A percentile compares a stretch with the other conserved stretches of the same genome.
These are phyloP conservation scores for Hepsetus odoe DNA, from an alignment of 2,113 vertebrate species.

Conservation along the genomic window DNA sequence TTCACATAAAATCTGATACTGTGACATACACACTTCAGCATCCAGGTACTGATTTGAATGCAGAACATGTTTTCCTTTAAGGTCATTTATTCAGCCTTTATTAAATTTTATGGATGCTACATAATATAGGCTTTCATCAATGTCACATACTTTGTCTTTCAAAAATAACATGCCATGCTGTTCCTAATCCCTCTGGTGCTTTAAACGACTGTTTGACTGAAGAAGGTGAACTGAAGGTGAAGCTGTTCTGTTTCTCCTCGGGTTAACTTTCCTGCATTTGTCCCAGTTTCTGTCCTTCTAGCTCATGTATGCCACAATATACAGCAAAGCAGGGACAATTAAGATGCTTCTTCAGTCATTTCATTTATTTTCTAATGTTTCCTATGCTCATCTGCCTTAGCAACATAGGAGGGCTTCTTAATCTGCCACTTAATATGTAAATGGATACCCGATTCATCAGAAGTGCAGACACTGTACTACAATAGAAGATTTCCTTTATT, in stretches of 20 bases:
- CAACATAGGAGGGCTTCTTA: conserved; percentile 49
- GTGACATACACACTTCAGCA: neutral
- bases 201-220: conserved; percentile 12
- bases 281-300: conserved; percentile 47
- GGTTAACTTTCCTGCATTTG: conserved; percentile 40
- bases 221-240: conserved; percentile 48
- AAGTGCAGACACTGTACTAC: conserved; percentile 47
- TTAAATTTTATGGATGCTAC: neutral
- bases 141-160: neutral
- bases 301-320: neutral
- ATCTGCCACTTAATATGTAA: conserved; percentile 60
- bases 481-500: conserved; percentile 56
- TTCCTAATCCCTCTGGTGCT: neutral
- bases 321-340: neutral
- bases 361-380: conserved; percentile 4
- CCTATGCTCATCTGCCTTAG: conserved; percentile 16
- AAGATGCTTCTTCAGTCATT: conserved; percentile 15
- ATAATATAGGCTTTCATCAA: conserved; percentile 13
- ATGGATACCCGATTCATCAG: conserved; percentile 57
- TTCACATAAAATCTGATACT: neutral
- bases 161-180: neutral
- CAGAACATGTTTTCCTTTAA: neutral
- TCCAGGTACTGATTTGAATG: neutral
- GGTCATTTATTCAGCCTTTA: neutral
- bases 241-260: conserved; percentile 25